Evolutionary conservation across 2,797 vertebrate genomes (phyloP).

Genomic region (Channallabes apus): DNA sequence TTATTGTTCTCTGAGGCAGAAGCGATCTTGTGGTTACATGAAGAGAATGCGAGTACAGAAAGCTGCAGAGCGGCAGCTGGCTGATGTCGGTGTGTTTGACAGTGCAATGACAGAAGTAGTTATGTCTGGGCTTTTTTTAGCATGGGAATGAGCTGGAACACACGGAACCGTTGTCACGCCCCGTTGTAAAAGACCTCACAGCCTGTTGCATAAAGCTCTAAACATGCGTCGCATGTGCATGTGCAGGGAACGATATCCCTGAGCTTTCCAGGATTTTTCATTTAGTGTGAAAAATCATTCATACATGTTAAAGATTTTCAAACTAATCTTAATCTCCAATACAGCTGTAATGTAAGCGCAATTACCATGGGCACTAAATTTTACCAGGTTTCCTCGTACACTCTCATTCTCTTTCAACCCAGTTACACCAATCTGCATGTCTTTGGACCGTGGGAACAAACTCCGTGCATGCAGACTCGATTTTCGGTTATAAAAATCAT

Average conservation of each 20-base stretch:
- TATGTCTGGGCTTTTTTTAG: slow-evolving; percentile 30
- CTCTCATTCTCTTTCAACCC: too few species aligned
- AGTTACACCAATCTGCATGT: too few species aligned
- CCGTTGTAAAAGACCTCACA: slow-evolving; percentile 36
- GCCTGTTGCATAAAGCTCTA: slow-evolving; percentile 1
- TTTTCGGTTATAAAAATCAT: neutral
- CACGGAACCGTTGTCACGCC: slow-evolving; percentile 31
- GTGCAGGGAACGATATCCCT: neutral
- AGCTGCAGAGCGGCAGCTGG: neutral
- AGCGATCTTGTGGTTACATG: slow-evolving; percentile 35
- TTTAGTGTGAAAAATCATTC: neutral
- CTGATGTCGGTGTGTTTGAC: neutral
- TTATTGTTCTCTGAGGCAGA: slow-evolving; percentile 40
- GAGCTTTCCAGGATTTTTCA: neutral
- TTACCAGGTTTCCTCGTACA: neutral
- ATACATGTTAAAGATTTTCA: neutral
- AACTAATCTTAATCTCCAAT: neutral
- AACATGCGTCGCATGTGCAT: neutral
- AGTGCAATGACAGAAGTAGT: neutral
- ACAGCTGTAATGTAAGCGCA: neutral
- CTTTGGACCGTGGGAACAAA: too few species aligned
- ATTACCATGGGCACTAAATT: neutral
- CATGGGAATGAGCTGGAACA: slow-evolving; percentile 15
- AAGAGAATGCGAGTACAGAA: slow-evolving; percentile 20
- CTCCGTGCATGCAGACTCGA: too few species aligned